Conservation (phyloP, 2,113 vertebrate genomes). For the Myrmecophaga tridactyla region DNA sequence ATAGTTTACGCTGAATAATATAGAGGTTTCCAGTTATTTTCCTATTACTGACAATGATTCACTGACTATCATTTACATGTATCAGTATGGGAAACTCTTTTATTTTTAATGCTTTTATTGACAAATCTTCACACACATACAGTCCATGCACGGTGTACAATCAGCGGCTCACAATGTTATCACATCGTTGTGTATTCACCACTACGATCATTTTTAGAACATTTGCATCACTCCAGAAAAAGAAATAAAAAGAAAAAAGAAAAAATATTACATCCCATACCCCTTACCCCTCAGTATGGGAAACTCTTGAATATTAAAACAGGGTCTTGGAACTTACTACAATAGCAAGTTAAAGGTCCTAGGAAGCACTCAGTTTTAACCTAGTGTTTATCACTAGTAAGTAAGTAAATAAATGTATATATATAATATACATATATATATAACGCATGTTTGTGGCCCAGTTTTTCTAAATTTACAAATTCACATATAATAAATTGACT, state of each 20-base stretch:
- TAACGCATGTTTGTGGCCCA: neutral
- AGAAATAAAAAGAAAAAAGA: too few relatives aligned
- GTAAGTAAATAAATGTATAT: neutral
- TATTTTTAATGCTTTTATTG: too few relatives aligned
- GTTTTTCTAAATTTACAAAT: neutral
- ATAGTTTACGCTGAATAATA: neutral
- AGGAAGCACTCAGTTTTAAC: neutral
- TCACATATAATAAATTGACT: neutral
- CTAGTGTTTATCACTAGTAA: neutral
- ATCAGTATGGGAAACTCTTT: neutral
- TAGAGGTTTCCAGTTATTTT: neutral
- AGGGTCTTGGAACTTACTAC: neutral
- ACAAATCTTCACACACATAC: too few relatives aligned
- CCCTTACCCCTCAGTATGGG: neutral
- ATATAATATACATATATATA: neutral
- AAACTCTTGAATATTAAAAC: neutral
- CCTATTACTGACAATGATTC: neutral
- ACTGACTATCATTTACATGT: neutral
- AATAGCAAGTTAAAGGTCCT: neutral
- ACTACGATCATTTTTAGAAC: too few relatives aligned
- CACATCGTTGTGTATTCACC: too few relatives aligned
- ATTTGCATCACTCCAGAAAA: too few relatives aligned
- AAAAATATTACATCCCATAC: too few relatives aligned
- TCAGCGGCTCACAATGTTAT: too few relatives aligned
- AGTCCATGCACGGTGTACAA: too few relatives aligned